Conservation (phyloP, 2,888 invertebrate genomes). For the Vandiemenella viatica region DNA sequence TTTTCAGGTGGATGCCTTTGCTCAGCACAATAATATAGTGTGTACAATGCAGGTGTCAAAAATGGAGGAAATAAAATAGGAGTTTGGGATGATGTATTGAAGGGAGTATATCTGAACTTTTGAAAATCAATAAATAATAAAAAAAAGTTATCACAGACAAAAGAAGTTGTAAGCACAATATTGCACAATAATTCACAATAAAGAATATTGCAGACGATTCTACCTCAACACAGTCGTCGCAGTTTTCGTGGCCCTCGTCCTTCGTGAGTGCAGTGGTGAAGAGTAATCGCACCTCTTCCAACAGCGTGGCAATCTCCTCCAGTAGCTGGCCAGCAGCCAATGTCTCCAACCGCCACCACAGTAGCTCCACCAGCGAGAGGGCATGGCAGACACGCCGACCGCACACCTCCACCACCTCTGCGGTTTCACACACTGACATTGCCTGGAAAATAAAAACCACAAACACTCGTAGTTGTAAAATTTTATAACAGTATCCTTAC, state of each 20-base stretch:
- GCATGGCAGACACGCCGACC: constrained; percentile 28
- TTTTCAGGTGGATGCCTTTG: no score
- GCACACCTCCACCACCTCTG: constrained; percentile 30
- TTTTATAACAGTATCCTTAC: no score
- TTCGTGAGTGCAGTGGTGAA: background rate
- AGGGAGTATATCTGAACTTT: no score
- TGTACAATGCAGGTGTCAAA: no score
- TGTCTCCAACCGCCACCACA: constrained; percentile 28
- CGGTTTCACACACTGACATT: constrained; percentile 22
- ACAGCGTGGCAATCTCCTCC: background rate
- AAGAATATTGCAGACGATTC: no score
- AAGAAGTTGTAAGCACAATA: no score
- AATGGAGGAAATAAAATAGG: no score
- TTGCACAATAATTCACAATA: no score
- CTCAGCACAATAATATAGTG: no score
- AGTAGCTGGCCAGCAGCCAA: background rate
- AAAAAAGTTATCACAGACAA: no score
- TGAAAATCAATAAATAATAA: no score
- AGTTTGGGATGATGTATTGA: no score
- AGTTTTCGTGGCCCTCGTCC: background rate
- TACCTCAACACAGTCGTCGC: background rate
- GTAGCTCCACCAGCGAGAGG: constrained; percentile 31
- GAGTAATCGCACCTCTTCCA: background rate
- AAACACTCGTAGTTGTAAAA: background rate
- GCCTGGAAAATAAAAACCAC: constrained; percentile 13